Evolutionary conservation across 2,113 vertebrate species (phyloP).

Genomic region (Boulengeromyrus knoepffleri): DNA sequence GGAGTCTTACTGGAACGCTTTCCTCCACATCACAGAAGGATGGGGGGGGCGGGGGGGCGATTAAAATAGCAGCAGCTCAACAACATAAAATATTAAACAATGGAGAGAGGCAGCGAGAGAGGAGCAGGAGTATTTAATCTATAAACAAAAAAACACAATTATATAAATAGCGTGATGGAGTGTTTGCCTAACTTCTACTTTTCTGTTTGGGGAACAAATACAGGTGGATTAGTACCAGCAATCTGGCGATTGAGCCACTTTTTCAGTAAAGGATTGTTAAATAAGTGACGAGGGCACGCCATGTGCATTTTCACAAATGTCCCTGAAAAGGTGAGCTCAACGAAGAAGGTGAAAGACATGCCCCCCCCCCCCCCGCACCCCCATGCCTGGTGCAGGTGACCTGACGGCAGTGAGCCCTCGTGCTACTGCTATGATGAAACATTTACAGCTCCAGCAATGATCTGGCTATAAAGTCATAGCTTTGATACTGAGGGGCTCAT

Average conservation of each 20-base stretch:
- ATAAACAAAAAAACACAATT: neutral
- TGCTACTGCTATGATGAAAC: neutral
- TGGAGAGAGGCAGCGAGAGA: neutral
- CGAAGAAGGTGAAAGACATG: neutral
- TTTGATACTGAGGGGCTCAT: neutral
- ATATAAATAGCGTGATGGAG: neutral
- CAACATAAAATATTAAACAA: neutral
- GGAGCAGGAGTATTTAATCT: neutral
- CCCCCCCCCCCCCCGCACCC: neutral
- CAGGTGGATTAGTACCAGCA: neutral
- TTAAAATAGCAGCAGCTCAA: neutral
- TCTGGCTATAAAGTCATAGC: neutral
- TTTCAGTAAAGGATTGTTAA: neutral
- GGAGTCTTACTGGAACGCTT: neutral
- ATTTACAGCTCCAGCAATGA: neutral
- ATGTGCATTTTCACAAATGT: neutral
- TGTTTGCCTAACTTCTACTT: neutral
- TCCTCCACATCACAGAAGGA: neutral
- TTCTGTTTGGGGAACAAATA: neutral
- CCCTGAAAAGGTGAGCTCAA: neutral
- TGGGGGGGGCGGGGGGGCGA: neutral
- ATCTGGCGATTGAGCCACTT: neutral
- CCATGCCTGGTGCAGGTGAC: neutral
- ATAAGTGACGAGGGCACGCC: neutral
- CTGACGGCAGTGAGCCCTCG: neutral